Evolutionary conservation across 2,797 vertebrate genomes (phyloP).

Genomic region (Spatula clypeata): DNA sequence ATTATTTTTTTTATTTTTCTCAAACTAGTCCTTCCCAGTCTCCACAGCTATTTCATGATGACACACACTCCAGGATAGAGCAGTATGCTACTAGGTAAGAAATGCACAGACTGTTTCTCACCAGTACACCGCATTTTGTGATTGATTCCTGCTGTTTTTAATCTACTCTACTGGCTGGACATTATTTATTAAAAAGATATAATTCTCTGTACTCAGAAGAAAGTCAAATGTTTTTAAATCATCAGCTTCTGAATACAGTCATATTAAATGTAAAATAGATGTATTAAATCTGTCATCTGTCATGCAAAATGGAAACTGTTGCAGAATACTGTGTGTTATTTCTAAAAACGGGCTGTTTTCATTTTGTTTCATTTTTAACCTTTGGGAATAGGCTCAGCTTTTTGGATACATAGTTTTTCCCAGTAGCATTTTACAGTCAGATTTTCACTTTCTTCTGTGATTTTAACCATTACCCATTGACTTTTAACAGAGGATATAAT

Average conservation of each 20-base stretch:
- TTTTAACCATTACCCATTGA: background rate
- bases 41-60: slow-evolving; percentile 95
- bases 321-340: background rate
- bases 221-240: background rate
- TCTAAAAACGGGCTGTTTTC: background rate
- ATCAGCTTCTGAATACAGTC: background rate
- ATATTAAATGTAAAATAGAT: background rate
- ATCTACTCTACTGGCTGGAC: background rate
- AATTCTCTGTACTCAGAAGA: background rate
- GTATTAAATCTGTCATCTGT: background rate
- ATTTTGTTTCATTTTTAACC: background rate
- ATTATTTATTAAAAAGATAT: background rate
- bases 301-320: background rate
- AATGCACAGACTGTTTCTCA: background rate
- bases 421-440: background rate
- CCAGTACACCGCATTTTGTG: background rate
- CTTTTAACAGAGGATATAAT: background rate
- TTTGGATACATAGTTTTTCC: background rate
- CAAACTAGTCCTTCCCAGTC: slow-evolving; percentile 90
- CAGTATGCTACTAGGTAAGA: slow-evolving; percentile 96
- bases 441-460: background rate
- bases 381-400: background rate
- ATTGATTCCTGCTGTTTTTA: background rate
- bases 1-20: slow-evolving; percentile 57
- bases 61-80: slow-evolving; percentile 98